A percentile compares a stretch with the other conserved stretches of the same genome.
These are phyloP conservation scores for Climacteris rufus DNA, from an alignment of 2,113 vertebrate species.

Conservation along the genomic window DNA sequence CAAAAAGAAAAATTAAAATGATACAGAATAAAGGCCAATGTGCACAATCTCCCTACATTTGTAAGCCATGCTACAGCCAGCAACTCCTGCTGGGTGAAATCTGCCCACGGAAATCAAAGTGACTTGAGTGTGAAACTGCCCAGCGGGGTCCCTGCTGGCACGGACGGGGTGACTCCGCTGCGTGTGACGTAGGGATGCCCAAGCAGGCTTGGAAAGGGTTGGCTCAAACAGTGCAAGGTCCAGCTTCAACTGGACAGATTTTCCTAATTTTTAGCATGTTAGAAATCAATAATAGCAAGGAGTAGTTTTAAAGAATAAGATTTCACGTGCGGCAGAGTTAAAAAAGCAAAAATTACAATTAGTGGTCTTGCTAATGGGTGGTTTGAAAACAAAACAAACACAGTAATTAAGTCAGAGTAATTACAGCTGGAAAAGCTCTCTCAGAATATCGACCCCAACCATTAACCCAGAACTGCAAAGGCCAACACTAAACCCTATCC, in stretches of 20 bases:
- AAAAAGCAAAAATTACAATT: neutral
- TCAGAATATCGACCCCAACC: neutral
- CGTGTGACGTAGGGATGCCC: neutral
- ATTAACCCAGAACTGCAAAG: neutral
- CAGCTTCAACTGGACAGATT: neutral
- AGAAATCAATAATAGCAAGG: neutral
- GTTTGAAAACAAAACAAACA: neutral
- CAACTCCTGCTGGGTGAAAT: conserved; percentile 23
- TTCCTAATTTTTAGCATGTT: neutral
- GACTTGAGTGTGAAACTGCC: conserved; percentile 53
- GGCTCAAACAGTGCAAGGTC: neutral
- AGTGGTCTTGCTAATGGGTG: accelerated
- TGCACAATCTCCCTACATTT: neutral
- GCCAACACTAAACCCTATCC: no score
- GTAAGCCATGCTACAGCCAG: neutral
- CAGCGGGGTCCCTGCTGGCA: neutral
- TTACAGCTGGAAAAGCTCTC: neutral
- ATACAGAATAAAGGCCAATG: accelerated
- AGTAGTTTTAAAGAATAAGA: neutral
- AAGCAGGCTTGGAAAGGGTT: neutral
- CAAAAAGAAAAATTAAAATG: accelerated
- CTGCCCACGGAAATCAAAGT: conserved; percentile 22
- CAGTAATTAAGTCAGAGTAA: no score
- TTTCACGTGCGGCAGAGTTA: accelerated
- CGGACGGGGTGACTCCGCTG: neutral